Evolutionary conservation across 2,888 invertebrate genomes (phyloP), one percentile per base, ranked within the genome.

Genomic region (Axea sp.): DNA sequence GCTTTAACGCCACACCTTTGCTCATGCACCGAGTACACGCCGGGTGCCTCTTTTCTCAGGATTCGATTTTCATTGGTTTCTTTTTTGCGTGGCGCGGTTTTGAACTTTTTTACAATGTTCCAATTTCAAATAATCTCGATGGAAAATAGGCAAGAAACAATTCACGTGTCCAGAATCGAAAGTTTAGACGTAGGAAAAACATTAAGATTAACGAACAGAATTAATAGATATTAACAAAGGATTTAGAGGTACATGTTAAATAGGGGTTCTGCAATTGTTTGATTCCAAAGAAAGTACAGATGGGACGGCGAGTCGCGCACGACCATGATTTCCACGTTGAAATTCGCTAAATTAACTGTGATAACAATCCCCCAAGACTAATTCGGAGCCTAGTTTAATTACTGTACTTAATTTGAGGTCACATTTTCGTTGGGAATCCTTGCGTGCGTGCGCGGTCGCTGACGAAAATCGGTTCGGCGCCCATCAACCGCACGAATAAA

Each of bases 281-380:
- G 35, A 68, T 55, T 68, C 67, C 67, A 73, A 67, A 67, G 73
- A 73, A 73, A 73, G 67, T 69, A 65, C 24, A 41, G 22, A 33
- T 35, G 8, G 30, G 37, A 28, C 30, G 11, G 24, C 35, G 39
- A 49, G 30, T 53, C 37, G 11, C 37, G 19, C 26, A 9, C 17
- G 5, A 28, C 17, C 9, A 19, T 1, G 2, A 26, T 17, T 45
- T 45, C 17, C 3, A 5, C 73, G 77, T 78, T 62, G 76, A 73
- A 76, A 78, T 77, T 77, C 75, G 76, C 78, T 77, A 62, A 76
- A 35, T 59, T 81, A 82, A 82, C 83, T 83, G 83, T 83, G 83
- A 82, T 84, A 84, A 78, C 12, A 26, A 73, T 75, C 60, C 78
- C 76, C 79, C 80, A 24, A 24, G 7, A 7, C 24, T 5, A 24